These are phyloP conservation scores for Teleiodes luculella DNA, from an alignment of 2,888 invertebrate species.

Conservation along the genomic window DNA sequence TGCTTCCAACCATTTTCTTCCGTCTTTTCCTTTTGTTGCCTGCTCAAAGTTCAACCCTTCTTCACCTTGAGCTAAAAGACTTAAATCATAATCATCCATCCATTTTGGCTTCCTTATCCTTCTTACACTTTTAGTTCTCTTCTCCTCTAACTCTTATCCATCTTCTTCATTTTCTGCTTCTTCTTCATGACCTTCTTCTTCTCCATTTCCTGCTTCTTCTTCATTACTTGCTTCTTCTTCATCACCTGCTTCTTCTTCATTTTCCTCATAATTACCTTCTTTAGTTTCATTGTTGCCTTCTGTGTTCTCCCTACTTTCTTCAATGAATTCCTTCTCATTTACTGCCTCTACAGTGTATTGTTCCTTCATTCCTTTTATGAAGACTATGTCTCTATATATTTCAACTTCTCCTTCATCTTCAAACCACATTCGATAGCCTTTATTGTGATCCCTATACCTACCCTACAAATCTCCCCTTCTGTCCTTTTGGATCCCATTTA, in stretches of 20 bases:
- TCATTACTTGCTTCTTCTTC: not conserved
- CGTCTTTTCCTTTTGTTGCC: conserved; percentile 2
- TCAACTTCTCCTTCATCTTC: not conserved
- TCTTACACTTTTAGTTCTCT: not conserved
- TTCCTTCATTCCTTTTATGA: not conserved
- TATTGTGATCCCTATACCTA: conserved; percentile 23
- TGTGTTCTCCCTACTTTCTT: not conserved
- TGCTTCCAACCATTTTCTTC: conserved; percentile 6
- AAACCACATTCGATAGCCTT: conserved; percentile 26
- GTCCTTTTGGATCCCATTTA: conserved; percentile 16
- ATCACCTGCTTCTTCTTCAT: no score
- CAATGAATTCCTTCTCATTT: not conserved
- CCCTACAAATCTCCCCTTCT: conserved; percentile 24
- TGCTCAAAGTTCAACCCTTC: not conserved
- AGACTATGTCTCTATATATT: conserved; percentile 6
- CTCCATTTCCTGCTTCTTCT: not conserved
- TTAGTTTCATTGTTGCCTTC: not conserved
- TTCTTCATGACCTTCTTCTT: not conserved
- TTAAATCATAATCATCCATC: not conserved
- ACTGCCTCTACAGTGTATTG: not conserved
- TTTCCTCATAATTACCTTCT: not conserved
- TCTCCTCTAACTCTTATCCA: not conserved
- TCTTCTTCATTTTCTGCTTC: conserved; percentile 3
- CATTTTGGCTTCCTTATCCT: not conserved
- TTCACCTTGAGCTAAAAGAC: not conserved